Evolutionary conservation across 1,140 invertebrate genomes (phyloP).

Genomic region (Hypsibius dujardini): DNA sequence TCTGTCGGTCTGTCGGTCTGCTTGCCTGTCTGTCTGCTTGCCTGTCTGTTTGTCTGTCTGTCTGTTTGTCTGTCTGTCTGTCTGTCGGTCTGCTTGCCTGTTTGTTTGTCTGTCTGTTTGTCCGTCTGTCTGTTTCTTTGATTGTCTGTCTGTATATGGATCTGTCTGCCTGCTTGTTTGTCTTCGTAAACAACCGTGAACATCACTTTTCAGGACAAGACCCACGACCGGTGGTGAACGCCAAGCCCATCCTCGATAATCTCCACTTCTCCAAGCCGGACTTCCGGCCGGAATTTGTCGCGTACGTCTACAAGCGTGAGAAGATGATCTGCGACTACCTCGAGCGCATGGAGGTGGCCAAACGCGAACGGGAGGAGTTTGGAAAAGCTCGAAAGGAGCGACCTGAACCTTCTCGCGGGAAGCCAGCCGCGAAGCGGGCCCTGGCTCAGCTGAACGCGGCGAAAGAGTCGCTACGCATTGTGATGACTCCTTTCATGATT

Average conservation of each 20-base stretch:
- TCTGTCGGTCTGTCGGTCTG: no score
- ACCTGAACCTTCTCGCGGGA: not conserved
- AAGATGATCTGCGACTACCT: not conserved
- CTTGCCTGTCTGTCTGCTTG: no score
- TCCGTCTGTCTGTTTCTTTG: no score
- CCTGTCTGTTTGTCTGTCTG: no score
- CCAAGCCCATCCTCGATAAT: not conserved
- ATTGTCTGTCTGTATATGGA: no score
- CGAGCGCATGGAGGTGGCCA: not conserved
- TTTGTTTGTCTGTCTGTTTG: no score
- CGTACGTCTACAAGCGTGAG: slow-evolving; percentile 2
- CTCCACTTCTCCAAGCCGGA: not conserved
- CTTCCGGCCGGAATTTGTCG: slow-evolving; percentile 16
- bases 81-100: no score
- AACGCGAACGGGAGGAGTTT: not conserved
- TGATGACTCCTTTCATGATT: not conserved
- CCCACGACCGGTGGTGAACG: not conserved
- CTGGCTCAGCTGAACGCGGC: not conserved
- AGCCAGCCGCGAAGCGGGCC: not conserved
- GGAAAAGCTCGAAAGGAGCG: not conserved
- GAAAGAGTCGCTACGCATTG: not conserved
- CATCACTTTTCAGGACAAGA: no score
- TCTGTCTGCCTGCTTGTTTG: no score
- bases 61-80: no score
- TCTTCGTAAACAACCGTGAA: no score